Evolutionary conservation across 1,140 invertebrate genomes (phyloP).

Genomic region (Rhyacophila brunnea): DNA sequence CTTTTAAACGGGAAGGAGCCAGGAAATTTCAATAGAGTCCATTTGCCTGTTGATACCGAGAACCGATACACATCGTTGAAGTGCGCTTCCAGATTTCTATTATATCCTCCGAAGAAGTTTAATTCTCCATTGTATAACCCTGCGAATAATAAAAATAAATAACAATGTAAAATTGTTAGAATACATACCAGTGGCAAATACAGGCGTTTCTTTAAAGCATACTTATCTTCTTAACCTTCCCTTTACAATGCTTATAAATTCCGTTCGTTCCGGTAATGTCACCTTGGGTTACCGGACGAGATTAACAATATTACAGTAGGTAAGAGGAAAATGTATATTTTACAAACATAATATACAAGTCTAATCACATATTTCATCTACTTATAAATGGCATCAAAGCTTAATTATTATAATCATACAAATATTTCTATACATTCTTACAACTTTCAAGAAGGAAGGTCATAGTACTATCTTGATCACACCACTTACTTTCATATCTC

Average conservation of each 20-base stretch:
- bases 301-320: too few relatives aligned
- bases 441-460: background rate
- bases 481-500: too few relatives aligned
- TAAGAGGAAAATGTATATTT: too few relatives aligned
- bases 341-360: background rate
- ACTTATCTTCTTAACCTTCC: too few relatives aligned
- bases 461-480: too few relatives aligned
- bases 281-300: too few relatives aligned
- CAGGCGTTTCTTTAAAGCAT: background rate
- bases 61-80: conserved; percentile 81
- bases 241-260: too few relatives aligned
- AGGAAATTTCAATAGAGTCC: conserved; percentile 61
- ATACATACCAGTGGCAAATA: background rate
- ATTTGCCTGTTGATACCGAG: conserved; percentile 59
- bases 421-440: too few relatives aligned
- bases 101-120: conserved; percentile 88
- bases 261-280: too few relatives aligned
- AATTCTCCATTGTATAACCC: conserved; percentile 74
- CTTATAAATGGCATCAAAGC: background rate
- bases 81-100: conserved; percentile 70
- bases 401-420: too few relatives aligned
- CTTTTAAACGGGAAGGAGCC: conserved; percentile 66
- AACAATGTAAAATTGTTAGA: background rate
- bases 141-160: conserved; percentile 47
- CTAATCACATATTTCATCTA: background rate